These are phyloP conservation scores for Bombycilla garrulus DNA, from an alignment of 2,113 vertebrate genomes.

Conservation along the genomic window DNA sequence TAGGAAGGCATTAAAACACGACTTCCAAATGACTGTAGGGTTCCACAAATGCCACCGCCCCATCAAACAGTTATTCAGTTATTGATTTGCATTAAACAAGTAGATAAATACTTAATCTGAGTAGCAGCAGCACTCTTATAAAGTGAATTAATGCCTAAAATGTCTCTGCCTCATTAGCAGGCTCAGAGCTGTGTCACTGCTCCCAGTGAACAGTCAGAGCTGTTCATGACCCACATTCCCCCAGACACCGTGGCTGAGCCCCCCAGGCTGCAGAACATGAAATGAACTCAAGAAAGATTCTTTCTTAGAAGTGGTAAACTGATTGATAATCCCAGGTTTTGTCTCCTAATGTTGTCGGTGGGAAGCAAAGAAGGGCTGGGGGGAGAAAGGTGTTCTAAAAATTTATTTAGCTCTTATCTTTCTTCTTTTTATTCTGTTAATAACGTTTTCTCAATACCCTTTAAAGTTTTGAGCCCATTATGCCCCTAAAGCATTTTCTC, in stretches of 20 bases:
- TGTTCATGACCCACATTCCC: background rate
- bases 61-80: conserved; percentile 45
- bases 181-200: background rate
- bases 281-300: background rate
- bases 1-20: background rate
- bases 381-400: background rate
- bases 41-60: conserved; percentile 20
- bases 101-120: conserved; percentile 59
- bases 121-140: conserved; percentile 8
- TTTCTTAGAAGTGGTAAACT: background rate
- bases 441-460: background rate
- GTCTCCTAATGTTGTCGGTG: rapidly evolving
- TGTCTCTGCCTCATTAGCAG: conserved; percentile 24
- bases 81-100: conserved; percentile 68
- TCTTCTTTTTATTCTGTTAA: background rate
- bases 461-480: background rate
- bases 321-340: background rate
- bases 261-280: background rate
- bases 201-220: background rate
- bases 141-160: conserved; percentile 47
- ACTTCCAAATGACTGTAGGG: conserved; percentile 33
- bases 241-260: background rate
- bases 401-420: background rate
- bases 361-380: background rate
- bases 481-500: background rate